A percentile compares a stretch with the other conserved stretches of the same genome.
These are phyloP conservation scores for Dyspetes luteomarginatus DNA, from an alignment of 2,888 invertebrate genomes.

Conservation along the genomic window DNA sequence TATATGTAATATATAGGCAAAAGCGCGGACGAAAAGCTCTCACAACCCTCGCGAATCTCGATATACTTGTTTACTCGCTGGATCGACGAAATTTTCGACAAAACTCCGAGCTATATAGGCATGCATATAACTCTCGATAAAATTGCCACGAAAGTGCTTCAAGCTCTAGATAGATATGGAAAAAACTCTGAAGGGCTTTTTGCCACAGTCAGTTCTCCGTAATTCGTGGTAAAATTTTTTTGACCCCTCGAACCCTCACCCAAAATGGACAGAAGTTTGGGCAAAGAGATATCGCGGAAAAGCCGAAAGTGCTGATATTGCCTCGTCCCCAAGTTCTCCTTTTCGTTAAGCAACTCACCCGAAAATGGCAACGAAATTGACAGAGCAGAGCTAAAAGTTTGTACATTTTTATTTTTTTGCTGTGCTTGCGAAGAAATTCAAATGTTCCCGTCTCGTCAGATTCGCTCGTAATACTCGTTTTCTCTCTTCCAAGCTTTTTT, in stretches of 20 bases:
- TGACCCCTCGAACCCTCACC: slow-evolving; percentile 21
- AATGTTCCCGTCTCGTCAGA: background rate
- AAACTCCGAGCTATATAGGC: slow-evolving; percentile 5
- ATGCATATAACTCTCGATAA: slow-evolving; percentile 41
- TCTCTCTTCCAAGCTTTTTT: too few species aligned
- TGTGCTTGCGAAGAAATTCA: slow-evolving; percentile 35
- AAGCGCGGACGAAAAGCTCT: slow-evolving; percentile 36
- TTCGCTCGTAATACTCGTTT: too few species aligned
- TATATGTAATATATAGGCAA: background rate
- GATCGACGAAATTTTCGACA: slow-evolving; percentile 63
- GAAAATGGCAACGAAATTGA: background rate
- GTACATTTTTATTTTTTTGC: background rate
- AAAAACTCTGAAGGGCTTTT: slow-evolving; percentile 2
- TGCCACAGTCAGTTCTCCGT: slow-evolving; percentile 2
- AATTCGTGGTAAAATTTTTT: slow-evolving; percentile 33
- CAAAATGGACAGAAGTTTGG: slow-evolving; percentile 54
- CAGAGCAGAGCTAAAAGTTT: background rate
- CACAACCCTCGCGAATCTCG: slow-evolving; percentile 37
- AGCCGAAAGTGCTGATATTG: slow-evolving; percentile 7
- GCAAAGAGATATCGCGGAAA: slow-evolving; percentile 54
- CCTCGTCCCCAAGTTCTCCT: background rate
- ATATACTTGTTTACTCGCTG: slow-evolving; percentile 64
- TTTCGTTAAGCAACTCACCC: background rate
- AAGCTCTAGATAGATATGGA: slow-evolving; percentile 12
- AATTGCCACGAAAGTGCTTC: slow-evolving; percentile 28